Evolutionary conservation across 2,113 vertebrate species (phyloP).

Genomic region (Phalacrocorax aristotelis): DNA sequence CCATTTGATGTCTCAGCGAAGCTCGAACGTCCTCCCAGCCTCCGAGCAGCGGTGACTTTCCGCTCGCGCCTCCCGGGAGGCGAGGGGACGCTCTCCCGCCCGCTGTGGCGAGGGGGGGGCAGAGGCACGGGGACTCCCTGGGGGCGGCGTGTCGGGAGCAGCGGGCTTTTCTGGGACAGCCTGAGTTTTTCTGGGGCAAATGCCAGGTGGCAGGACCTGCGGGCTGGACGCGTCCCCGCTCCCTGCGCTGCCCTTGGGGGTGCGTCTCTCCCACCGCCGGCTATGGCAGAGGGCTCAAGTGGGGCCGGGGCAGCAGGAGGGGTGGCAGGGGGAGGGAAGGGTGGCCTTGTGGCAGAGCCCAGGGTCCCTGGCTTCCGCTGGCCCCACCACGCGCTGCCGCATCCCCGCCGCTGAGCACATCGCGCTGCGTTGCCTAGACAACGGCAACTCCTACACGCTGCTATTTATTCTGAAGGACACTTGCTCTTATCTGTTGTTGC

Average conservation of each 20-base stretch:
- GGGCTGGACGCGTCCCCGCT: fast-evolving
- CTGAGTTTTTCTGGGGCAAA: not conserved
- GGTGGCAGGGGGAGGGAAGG: not conserved
- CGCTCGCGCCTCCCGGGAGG: fast-evolving
- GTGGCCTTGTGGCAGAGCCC: fast-evolving
- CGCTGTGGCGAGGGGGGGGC: fast-evolving
- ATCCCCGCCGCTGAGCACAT: constrained; percentile 38
- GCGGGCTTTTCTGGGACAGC: not conserved
- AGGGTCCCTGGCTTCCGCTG: not conserved
- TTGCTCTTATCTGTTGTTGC: constrained; percentile 52
- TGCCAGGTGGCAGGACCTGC: not conserved
- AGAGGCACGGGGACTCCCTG: not conserved
- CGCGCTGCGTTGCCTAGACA: constrained; percentile 72
- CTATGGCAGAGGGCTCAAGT: not conserved
- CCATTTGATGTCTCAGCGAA: not conserved
- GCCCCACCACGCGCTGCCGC: not conserved
- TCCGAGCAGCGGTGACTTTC: not conserved
- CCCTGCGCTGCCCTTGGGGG: not conserved
- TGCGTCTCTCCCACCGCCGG: fast-evolving
- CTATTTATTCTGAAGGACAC: constrained; percentile 68
- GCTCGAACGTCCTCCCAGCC: not conserved
- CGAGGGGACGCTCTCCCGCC: not conserved
- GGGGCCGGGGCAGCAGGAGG: not conserved
- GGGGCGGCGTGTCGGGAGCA: not conserved
- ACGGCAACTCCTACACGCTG: constrained; percentile 69